Conservation (phyloP, 2,113 vertebrate species). For the Corydoras maculifer region DNA sequence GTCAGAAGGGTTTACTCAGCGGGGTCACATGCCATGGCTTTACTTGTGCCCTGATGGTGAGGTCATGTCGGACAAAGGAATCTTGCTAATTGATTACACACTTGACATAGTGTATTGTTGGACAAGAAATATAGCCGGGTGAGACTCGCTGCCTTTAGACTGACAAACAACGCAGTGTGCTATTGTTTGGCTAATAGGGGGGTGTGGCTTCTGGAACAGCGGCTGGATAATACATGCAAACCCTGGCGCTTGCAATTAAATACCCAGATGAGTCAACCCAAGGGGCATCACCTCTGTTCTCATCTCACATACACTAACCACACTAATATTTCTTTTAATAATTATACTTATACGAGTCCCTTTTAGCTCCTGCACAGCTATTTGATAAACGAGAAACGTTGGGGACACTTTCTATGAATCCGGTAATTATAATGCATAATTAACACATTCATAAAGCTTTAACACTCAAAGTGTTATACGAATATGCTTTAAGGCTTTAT, state of each 20-base stretch:
- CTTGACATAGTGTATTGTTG: background rate
- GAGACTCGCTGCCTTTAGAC: background rate
- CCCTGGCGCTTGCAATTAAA: slow-evolving; percentile 20
- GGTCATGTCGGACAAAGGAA: slow-evolving; percentile 13
- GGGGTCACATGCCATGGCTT: background rate
- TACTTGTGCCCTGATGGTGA: slow-evolving; percentile 22
- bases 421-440: no score
- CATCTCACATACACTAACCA: background rate
- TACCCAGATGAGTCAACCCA: slow-evolving; percentile 8
- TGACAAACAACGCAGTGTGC: background rate
- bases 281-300: background rate
- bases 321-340: no score
- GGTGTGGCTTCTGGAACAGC: slow-evolving; percentile 24
- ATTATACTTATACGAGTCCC: no score
- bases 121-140: background rate
- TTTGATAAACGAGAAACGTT: no score
- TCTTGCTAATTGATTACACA: slow-evolving; percentile 8
- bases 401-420: no score
- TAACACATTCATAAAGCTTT: no score
- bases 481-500: no score
- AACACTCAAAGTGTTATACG: no score
- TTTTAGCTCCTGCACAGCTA: no score
- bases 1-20: background rate
- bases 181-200: slow-evolving; percentile 35
- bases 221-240: slow-evolving; percentile 15